Conservation (phyloP, 2,888 invertebrate species). For the Melipona bicolor region DNA sequence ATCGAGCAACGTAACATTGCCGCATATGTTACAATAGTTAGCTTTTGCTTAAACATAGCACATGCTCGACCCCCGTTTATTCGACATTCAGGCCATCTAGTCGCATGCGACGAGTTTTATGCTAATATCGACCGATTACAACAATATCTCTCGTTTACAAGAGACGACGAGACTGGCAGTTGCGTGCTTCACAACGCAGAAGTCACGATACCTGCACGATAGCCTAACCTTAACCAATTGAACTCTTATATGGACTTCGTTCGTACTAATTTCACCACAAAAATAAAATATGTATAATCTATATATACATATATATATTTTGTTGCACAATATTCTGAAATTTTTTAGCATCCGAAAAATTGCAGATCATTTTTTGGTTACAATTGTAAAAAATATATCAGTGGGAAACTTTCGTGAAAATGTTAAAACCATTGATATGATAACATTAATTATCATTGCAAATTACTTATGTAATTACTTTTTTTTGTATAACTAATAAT, state of each 20-base stretch:
- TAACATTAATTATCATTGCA: no score
- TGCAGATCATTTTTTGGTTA: not conserved
- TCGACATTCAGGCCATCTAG: slow-evolving; percentile 51
- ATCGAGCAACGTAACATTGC: not conserved
- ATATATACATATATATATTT: not conserved
- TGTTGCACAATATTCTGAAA: not conserved
- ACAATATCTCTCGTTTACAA: slow-evolving; percentile 56
- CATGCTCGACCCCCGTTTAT: slow-evolving; percentile 2
- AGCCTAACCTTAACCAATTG: slow-evolving; percentile 1
- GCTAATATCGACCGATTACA: slow-evolving; percentile 63
- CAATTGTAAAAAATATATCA: no score
- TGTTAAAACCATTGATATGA: no score
- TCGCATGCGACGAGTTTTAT: slow-evolving; percentile 60
- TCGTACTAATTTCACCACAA: slow-evolving; percentile 17
- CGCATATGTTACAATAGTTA: not conserved
- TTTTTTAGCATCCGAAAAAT: not conserved
- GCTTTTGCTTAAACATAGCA: not conserved
- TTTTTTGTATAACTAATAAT: no score
- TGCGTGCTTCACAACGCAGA: slow-evolving; percentile 32
- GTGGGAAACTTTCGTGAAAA: not conserved
- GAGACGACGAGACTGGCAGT: slow-evolving; percentile 33
- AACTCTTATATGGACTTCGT: not conserved
- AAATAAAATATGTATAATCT: slow-evolving; percentile 18
- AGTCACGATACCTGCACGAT: slow-evolving; percentile 16
- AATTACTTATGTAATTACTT: no score